phyloP scores from a whole-genome alignment of 2,113 vertebrate genomes.

The Desmodus rotundus region DNA sequence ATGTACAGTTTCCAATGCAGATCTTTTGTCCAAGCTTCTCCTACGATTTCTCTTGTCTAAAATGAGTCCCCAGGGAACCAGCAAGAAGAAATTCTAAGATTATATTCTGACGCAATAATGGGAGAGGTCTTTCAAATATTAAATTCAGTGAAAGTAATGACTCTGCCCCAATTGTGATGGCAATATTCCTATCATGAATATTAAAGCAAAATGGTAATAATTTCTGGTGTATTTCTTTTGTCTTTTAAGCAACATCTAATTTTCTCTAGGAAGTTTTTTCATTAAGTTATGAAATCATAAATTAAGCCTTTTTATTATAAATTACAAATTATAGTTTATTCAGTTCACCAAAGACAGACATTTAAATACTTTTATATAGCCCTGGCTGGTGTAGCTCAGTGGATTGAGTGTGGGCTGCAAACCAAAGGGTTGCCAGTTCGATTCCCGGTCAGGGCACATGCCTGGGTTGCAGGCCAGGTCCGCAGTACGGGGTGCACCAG shows the following conservation, averaged over 20 bases:
- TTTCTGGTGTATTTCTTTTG: not conserved
- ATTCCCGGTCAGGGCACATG: too few species aligned
- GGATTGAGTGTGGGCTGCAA: too few species aligned
- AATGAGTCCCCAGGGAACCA: not conserved
- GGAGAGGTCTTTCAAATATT: slow-evolving; percentile 24
- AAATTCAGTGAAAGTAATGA: slow-evolving; percentile 47
- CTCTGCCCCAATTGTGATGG: not conserved
- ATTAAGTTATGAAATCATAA: slow-evolving; percentile 32
- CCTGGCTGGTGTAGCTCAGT: too few species aligned
- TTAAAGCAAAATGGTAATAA: slow-evolving; percentile 22
- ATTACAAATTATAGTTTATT: slow-evolving; percentile 2
- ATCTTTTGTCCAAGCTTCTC: slow-evolving; percentile 10
- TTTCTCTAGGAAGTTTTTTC: slow-evolving; percentile 10
- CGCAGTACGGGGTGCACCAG: too few species aligned
- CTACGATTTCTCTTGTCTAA: slow-evolving; percentile 45
- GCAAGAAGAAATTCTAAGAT: not conserved
- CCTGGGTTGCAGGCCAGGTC: too few species aligned
- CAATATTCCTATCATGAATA: not conserved
- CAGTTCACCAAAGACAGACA: slow-evolving; percentile 18
- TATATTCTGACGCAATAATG: slow-evolving; percentile 22
- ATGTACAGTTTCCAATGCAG: not conserved
- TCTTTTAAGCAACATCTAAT: slow-evolving; percentile 34
- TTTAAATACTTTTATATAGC: too few species aligned
- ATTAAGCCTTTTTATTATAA: slow-evolving; percentile 30
- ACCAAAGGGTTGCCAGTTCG: too few species aligned